These are phyloP conservation scores for Cynoglossus semilaevis DNA, from an alignment of 2,113 vertebrate genomes.

Conservation along the genomic window DNA sequence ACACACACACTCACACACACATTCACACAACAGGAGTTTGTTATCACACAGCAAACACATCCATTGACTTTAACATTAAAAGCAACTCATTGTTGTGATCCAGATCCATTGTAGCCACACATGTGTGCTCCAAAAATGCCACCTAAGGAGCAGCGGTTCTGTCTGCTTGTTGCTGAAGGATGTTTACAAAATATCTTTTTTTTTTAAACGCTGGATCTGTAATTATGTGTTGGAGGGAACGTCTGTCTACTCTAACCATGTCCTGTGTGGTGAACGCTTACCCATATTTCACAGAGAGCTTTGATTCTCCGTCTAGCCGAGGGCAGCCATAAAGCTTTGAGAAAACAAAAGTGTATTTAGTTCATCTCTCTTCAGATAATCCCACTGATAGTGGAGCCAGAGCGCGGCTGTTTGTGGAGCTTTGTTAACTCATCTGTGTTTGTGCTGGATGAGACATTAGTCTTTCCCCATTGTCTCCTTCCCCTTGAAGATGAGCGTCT, in stretches of 20 bases:
- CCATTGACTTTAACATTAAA: constrained; percentile 6
- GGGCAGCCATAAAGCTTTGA: constrained; percentile 57
- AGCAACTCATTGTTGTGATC: constrained; percentile 2
- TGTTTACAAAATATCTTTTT: constrained; percentile 34
- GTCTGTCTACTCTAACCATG: constrained; percentile 24
- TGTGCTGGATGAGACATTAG: constrained; percentile 72
- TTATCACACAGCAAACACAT: constrained; percentile 20
- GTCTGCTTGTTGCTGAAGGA: constrained; percentile 13
- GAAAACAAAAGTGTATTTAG: constrained; percentile 63
- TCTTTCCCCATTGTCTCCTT: constrained; percentile 41
- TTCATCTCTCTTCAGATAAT: constrained; percentile 59
- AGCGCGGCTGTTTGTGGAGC: constrained; percentile 41
- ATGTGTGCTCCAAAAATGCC: constrained; percentile 1
- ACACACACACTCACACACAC: constrained; percentile 12
- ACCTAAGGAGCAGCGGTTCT: constrained; percentile 9
- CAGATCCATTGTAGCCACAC: constrained; percentile 2
- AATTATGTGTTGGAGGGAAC: constrained; percentile 32
- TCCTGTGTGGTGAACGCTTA: constrained; percentile 33
- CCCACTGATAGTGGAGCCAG: constrained; percentile 43
- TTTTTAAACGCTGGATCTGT: constrained; percentile 16
- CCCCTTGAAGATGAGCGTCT: constrained; percentile 49
- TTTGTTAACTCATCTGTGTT: constrained; percentile 57
- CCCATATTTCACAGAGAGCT: constrained; percentile 32
- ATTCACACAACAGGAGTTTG: constrained; percentile 20
- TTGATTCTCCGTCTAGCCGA: constrained; percentile 47